phyloP scores from a whole-genome alignment of 2,888 invertebrate species.

The Gibbula magus region DNA sequence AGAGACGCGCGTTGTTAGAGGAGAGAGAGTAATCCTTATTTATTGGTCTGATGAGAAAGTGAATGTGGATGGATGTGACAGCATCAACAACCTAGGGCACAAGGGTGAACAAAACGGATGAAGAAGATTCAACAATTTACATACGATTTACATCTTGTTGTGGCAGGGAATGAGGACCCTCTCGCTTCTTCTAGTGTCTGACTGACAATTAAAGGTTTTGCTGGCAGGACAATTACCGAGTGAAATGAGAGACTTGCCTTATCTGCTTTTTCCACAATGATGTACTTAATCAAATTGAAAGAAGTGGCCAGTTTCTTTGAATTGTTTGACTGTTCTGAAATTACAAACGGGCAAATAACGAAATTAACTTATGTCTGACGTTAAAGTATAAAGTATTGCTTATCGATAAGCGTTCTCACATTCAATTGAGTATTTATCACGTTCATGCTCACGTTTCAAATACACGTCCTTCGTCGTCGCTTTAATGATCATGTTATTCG shows the following conservation, averaged over 20 bases:
- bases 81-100: background rate
- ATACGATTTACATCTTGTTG: background rate
- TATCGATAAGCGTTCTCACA: too few relatives aligned
- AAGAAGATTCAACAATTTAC: background rate
- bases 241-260: conserved; percentile 9
- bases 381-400: too few relatives aligned
- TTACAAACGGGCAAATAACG: too few relatives aligned
- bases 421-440: too few relatives aligned
- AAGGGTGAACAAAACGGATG: conserved; percentile 5
- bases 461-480: too few relatives aligned
- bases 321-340: too few relatives aligned
- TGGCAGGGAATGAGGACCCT: background rate
- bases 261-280: background rate
- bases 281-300: too few relatives aligned
- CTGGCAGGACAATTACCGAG: background rate
- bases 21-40: background rate
- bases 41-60: background rate
- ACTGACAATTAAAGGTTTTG: background rate
- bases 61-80: background rate
- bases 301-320: too few relatives aligned
- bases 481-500: too few relatives aligned
- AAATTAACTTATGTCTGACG: too few relatives aligned
- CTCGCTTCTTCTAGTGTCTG: too few relatives aligned
- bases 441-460: too few relatives aligned
- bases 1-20: background rate